Evolutionary conservation across 1,140 invertebrate genomes (phyloP).

Genomic region (Lepidurus couesii): DNA sequence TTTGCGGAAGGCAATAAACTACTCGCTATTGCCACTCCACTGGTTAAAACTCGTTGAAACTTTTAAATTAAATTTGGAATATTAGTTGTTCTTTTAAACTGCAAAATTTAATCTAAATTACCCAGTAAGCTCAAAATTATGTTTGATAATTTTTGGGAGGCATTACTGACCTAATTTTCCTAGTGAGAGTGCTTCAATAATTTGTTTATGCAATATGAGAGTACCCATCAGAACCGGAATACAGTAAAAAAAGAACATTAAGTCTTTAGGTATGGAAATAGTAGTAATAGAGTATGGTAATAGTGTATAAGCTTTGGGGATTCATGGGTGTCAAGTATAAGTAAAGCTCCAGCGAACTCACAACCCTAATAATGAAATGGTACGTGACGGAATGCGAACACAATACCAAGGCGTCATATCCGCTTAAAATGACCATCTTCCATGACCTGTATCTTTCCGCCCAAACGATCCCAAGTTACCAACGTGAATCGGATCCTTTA

Average conservation of each 20-base stretch:
- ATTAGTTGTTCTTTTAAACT: too few species aligned
- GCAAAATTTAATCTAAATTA: too few species aligned
- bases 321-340: neutral
- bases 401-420: neutral
- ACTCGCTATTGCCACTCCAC: neutral
- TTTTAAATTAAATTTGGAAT: too few species aligned
- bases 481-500: too few species aligned
- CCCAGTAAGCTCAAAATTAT: too few species aligned
- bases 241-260: too few species aligned
- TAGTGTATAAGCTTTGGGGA: neutral
- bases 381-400: neutral
- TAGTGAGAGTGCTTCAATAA: too few species aligned
- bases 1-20: neutral
- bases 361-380: conserved; percentile 1
- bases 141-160: too few species aligned
- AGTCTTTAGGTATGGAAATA: too few species aligned
- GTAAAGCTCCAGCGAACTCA: neutral
- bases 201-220: too few species aligned
- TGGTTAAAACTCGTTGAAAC: neutral
- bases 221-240: too few species aligned
- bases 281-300: neutral
- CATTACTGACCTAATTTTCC: too few species aligned
- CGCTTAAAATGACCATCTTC: neutral
- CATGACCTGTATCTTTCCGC: neutral
- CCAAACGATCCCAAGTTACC: neutral